Evolutionary conservation across 2,113 vertebrate genomes (phyloP).

Genomic region (Syrrhaptes paradoxus): DNA sequence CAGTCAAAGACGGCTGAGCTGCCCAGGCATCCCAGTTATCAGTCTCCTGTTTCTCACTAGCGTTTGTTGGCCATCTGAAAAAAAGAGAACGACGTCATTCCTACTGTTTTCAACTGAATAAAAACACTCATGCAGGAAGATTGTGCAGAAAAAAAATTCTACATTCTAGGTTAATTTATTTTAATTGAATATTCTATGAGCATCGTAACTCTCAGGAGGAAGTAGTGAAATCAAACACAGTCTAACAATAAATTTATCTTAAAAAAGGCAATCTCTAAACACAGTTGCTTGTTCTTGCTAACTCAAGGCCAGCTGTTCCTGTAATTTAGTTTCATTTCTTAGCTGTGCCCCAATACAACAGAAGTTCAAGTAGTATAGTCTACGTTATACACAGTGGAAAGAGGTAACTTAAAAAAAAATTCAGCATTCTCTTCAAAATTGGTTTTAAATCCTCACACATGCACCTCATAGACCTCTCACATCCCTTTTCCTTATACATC

Average conservation of each 20-base stretch:
- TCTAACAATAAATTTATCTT: background rate
- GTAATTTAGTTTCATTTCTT: background rate
- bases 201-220: background rate
- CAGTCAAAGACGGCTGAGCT: constrained; percentile 89
- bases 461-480: background rate
- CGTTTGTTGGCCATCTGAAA: constrained; percentile 90
- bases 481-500: background rate
- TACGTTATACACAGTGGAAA: background rate
- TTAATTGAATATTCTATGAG: background rate
- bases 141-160: background rate
- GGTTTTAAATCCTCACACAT: background rate
- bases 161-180: background rate
- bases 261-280: background rate
- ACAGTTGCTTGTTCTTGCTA: background rate
- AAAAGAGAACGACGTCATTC: background rate
- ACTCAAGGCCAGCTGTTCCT: background rate
- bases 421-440: background rate
- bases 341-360: background rate
- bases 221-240: background rate
- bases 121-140: background rate
- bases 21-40: constrained; percentile 97
- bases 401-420: background rate
- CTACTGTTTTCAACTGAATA: background rate
- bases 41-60: constrained; percentile 82
- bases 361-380: background rate